Evolutionary conservation across 2,888 invertebrate species (phyloP).

Genomic region (Athripsodes cinereus): DNA sequence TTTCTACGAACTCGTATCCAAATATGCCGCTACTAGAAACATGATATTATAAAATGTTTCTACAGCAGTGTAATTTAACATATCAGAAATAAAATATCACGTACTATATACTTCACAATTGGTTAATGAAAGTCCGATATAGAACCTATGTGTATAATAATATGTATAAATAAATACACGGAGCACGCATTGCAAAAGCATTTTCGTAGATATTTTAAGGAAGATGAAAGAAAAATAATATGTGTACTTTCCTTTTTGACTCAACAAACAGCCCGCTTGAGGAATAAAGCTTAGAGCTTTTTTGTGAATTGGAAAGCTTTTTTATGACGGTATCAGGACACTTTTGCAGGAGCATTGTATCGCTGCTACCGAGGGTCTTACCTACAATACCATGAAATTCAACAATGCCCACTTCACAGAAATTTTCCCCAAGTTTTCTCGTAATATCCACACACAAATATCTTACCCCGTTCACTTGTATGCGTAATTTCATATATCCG

Average conservation of each 20-base stretch:
- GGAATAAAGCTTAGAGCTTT: conserved; percentile 25
- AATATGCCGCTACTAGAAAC: too few relatives aligned
- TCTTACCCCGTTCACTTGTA: too few relatives aligned
- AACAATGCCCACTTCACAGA: background rate
- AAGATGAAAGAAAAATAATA: background rate
- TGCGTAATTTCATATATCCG: too few relatives aligned
- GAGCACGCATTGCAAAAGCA: background rate
- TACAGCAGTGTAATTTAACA: too few relatives aligned
- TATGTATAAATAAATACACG: too few relatives aligned
- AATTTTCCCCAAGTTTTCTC: background rate
- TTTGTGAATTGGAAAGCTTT: conserved; percentile 29
- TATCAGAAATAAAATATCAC: too few relatives aligned
- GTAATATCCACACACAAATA: too few relatives aligned
- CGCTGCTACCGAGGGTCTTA: conserved; percentile 25
- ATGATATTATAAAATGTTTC: too few relatives aligned
- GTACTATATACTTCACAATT: too few relatives aligned
- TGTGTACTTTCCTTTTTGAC: background rate
- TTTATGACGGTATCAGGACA: conserved; percentile 29
- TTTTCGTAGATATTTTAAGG: background rate
- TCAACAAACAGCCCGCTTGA: conserved; percentile 10
- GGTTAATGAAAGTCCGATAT: too few relatives aligned
- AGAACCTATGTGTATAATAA: too few relatives aligned
- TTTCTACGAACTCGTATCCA: too few relatives aligned
- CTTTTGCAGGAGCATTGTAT: conserved; percentile 28
- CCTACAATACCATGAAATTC: conserved; percentile 20